Conservation (phyloP, 2,888 invertebrate species). For the Clanis bilineata region DNA sequence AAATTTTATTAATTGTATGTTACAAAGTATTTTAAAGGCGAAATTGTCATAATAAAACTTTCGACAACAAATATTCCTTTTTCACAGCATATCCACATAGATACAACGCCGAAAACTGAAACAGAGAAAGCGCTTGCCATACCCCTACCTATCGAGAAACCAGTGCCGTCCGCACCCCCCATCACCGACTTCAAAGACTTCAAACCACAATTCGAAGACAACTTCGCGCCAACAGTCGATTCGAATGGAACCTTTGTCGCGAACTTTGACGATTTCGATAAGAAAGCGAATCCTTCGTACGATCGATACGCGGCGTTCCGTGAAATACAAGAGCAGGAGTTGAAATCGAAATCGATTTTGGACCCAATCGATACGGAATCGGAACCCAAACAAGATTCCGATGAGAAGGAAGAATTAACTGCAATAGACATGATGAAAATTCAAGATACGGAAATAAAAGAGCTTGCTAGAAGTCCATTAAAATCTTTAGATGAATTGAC, state of each 20-base stretch:
- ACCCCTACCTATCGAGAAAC: slow-evolving; percentile 32
- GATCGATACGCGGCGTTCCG: slow-evolving; percentile 95
- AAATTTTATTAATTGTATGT: too few relatives aligned
- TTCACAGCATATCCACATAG: slow-evolving; percentile 68
- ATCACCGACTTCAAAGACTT: slow-evolving; percentile 54
- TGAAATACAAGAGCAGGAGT: slow-evolving; percentile 90
- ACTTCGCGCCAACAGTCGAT: slow-evolving; percentile 75
- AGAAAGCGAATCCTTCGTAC: slow-evolving; percentile 82
- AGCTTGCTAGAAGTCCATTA: slow-evolving; percentile 60
- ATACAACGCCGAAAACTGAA: slow-evolving; percentile 47
- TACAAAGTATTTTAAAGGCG: too few relatives aligned
- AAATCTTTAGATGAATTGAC: slow-evolving; percentile 69
- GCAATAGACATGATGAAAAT: slow-evolving; percentile 58
- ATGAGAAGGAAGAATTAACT: slow-evolving; percentile 62
- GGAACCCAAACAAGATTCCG: slow-evolving; percentile 62
- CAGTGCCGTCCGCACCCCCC: slow-evolving; percentile 32
- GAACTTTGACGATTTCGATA: slow-evolving; percentile 85
- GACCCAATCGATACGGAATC: slow-evolving; percentile 52
- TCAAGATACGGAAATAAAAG: slow-evolving; percentile 51
- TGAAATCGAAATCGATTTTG: slow-evolving; percentile 74
- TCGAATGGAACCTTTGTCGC: slow-evolving; percentile 83
- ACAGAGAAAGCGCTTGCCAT: slow-evolving; percentile 46
- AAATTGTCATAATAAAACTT: not conserved
- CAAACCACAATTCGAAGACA: slow-evolving; percentile 85
- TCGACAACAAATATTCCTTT: not conserved